Conservation (phyloP, 2,888 invertebrate species). For the Leptinotarsa haldemani region DNA sequence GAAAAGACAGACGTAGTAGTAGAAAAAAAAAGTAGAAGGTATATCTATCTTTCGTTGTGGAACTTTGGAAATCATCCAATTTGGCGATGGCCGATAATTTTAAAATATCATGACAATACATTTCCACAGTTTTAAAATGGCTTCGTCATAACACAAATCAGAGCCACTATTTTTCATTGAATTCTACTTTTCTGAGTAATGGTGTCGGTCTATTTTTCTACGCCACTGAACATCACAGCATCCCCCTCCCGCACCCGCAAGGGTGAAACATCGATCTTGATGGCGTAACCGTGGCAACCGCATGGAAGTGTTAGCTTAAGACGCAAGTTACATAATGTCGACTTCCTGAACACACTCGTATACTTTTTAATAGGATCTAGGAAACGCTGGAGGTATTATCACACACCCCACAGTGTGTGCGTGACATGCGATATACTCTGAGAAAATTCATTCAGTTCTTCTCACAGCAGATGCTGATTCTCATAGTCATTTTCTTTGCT, state of each 20-base stretch:
- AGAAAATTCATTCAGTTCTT: too few relatives aligned
- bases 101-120: too few relatives aligned
- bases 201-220: slow-evolving; percentile 24
- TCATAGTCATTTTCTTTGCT: too few relatives aligned
- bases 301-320: slow-evolving; percentile 62
- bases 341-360: slow-evolving; percentile 51
- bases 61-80: too few relatives aligned
- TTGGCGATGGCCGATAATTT: too few relatives aligned
- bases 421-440: neutral
- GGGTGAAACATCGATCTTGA: slow-evolving; percentile 61
- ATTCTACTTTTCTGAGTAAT: neutral
- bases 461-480: too few relatives aligned
- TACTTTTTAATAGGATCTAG: slow-evolving; percentile 19
- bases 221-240: slow-evolving; percentile 34
- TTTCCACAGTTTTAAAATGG: too few relatives aligned
- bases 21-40: too few relatives aligned
- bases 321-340: slow-evolving; percentile 61
- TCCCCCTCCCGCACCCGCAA: slow-evolving; percentile 37
- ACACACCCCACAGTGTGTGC: neutral
- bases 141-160: neutral
- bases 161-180: neutral
- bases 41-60: too few relatives aligned
- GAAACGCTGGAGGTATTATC: neutral
- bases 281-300: slow-evolving; percentile 61
- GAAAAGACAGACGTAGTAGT: too few relatives aligned